A percentile compares a stretch with the other conserved stretches of the same genome.
Conservation (phyloP, 2,888 invertebrate species). For the Charanyca ferruginea region DNA sequence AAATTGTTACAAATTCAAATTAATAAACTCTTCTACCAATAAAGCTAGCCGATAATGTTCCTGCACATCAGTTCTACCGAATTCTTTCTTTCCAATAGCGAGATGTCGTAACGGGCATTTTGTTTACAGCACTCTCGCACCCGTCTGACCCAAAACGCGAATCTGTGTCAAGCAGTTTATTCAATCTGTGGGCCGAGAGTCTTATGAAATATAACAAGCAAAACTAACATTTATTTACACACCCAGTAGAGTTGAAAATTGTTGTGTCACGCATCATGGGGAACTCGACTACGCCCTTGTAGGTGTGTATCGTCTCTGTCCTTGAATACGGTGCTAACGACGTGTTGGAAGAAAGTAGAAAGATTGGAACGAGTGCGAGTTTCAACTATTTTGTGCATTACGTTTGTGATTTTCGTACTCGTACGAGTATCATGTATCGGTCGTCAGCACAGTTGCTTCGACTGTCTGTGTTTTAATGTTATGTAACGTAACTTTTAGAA, state of each 20-base stretch:
- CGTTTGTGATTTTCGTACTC: slow-evolving; percentile 20
- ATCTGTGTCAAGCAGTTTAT: slow-evolving; percentile 91
- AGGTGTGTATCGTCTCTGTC: slow-evolving; percentile 80
- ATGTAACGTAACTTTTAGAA: slow-evolving; percentile 40
- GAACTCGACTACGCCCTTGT: slow-evolving; percentile 80
- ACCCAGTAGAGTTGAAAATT: slow-evolving; percentile 72
- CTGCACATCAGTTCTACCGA: slow-evolving; percentile 33
- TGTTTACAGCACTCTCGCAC: slow-evolving; percentile 82
- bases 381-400: slow-evolving; percentile 55
- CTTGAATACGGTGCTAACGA: slow-evolving; percentile 85
- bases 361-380: slow-evolving; percentile 51
- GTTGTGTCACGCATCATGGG: slow-evolving; percentile 63
- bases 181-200: slow-evolving; percentile 87
- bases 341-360: slow-evolving; percentile 72
- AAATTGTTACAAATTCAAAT: neutral
- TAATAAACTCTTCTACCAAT: neutral
- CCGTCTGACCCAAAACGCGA: slow-evolving; percentile 90
- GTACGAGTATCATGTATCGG: too few species aligned
- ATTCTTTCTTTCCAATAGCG: slow-evolving; percentile 72
- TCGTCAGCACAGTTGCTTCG: slow-evolving; percentile 38
- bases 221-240: slow-evolving; percentile 72
- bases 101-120: slow-evolving; percentile 87
- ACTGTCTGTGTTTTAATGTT: slow-evolving; percentile 16
- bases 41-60: slow-evolving; percentile 15
- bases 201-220: slow-evolving; percentile 69